phyloP scores from a whole-genome alignment of 2,888 invertebrate species.

The Atethmia centrago region DNA sequence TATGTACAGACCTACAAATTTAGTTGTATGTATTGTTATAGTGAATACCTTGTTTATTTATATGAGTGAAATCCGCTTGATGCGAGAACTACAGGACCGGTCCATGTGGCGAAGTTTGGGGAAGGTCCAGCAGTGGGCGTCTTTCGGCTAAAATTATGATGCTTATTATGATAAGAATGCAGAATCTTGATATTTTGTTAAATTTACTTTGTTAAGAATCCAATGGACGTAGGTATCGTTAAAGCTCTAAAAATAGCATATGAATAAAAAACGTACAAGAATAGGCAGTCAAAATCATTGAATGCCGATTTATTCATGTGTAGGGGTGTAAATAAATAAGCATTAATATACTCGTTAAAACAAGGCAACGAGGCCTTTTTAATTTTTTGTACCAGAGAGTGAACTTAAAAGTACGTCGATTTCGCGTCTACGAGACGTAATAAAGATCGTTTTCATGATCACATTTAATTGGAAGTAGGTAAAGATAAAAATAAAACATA shows the following conservation, averaged over 20 bases:
- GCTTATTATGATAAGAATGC: background rate
- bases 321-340: background rate
- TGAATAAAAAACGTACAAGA: too few relatives aligned
- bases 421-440: background rate
- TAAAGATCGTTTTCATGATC: conserved; percentile 3
- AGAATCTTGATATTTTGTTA: background rate
- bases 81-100: background rate
- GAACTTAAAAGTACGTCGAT: background rate
- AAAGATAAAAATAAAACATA: background rate
- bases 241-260: background rate
- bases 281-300: background rate
- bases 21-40: background rate
- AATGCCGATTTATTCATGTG: background rate
- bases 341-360: conserved; percentile 6
- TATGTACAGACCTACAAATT: background rate
- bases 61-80: background rate
- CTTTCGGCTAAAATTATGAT: background rate
- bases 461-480: background rate
- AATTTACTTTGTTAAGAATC: background rate
- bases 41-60: background rate
- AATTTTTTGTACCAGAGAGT: background rate
- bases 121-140: background rate
- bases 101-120: too few relatives aligned
- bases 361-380: background rate
- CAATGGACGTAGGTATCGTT: background rate